Evolutionary conservation across 2,113 vertebrate genomes (phyloP), one percentile per base, ranked within the genome.

Genomic region (Smithornis capensis): DNA sequence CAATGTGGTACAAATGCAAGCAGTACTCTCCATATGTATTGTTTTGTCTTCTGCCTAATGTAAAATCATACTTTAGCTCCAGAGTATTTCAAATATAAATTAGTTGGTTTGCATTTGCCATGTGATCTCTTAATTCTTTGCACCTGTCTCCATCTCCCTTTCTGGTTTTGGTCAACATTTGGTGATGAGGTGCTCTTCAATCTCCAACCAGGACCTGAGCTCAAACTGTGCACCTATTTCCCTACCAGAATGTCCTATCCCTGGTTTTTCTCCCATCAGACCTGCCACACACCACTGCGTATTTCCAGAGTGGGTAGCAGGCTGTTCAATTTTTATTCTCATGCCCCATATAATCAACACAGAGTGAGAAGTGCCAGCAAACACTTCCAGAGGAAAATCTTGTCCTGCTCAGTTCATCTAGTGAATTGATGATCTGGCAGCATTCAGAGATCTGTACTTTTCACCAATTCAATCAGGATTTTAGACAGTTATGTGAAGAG

Each of bases 1-100:
- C 95, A 96, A 52, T 65, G 67, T 62, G 76, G 89, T 65, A 62
- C 69, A 92, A 96, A 94, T 78, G 80, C 53, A 92, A 93, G 93
- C 81, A 89, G 70, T 93, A 92, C 55, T 92, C 82, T 96, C 84
- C 87, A 75, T 92, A 92, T 94, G 76, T 74, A 96, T 94, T 95
- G 55, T 84, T 94, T 94, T 86, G 86, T 90, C 93, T 70, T 81
- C 62, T 88, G 71, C 65, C 50, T 96, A 89, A 94, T 76, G 68
- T 89, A 94, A 95, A 94, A 85, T 40, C 71, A 15, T 82, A 50
- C 35, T 82, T 81, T 53, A 84, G 52, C n/a, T 78, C 59, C 69
- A 71, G 27, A 81, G 33, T 35, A 92, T 83, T 88, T 92, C 10
- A 90, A 59, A 89, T 95, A 89, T 85, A 69, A 89, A 95, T 83